phyloP scores from a whole-genome alignment of 1,140 invertebrate species.

The Gonatopus flavifemur region DNA sequence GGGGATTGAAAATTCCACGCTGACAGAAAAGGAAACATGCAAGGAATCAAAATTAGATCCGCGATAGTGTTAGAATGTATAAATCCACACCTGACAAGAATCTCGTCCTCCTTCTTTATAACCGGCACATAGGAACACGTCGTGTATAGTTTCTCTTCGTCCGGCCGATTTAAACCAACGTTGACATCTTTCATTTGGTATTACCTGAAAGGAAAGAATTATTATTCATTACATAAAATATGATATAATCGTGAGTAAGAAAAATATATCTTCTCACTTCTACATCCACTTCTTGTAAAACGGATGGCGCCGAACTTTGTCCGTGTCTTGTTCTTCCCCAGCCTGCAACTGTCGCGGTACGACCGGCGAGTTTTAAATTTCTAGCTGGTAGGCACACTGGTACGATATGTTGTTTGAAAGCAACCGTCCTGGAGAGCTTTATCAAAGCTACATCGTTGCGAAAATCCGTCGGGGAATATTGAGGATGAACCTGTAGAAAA shows the following conservation, averaged over 20 bases:
- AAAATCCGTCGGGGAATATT: slow-evolving; percentile 85
- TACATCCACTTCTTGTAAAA: slow-evolving; percentile 65
- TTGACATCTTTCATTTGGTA: slow-evolving; percentile 88
- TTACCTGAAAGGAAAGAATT: slow-evolving; percentile 66
- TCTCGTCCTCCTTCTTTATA: slow-evolving; percentile 80
- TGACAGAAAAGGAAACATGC: background rate
- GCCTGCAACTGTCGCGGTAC: slow-evolving; percentile 85
- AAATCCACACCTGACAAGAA: slow-evolving; percentile 61
- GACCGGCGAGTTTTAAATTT: slow-evolving; percentile 75
- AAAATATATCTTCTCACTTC: slow-evolving; percentile 35
- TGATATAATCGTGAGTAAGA: background rate
- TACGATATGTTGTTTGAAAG: slow-evolving; percentile 86
- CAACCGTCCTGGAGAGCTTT: slow-evolving; percentile 74
- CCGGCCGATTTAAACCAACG: slow-evolving; percentile 88
- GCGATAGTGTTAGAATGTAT: background rate
- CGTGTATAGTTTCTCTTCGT: slow-evolving; percentile 85
- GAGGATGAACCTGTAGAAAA: slow-evolving; percentile 76
- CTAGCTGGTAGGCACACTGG: slow-evolving; percentile 81
- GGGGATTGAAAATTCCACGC: slow-evolving; percentile 1
- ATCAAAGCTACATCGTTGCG: slow-evolving; percentile 87
- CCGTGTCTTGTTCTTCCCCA: slow-evolving; percentile 88
- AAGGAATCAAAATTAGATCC: slow-evolving; percentile 4
- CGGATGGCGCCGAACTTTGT: slow-evolving; percentile 75
- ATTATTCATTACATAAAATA: too few relatives aligned
- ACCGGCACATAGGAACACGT: slow-evolving; percentile 91